A percentile compares a stretch with the other conserved stretches of the same genome.
These are phyloP conservation scores for Eumerus sabulonum DNA, from an alignment of 2,888 invertebrate genomes.

Conservation along the genomic window DNA sequence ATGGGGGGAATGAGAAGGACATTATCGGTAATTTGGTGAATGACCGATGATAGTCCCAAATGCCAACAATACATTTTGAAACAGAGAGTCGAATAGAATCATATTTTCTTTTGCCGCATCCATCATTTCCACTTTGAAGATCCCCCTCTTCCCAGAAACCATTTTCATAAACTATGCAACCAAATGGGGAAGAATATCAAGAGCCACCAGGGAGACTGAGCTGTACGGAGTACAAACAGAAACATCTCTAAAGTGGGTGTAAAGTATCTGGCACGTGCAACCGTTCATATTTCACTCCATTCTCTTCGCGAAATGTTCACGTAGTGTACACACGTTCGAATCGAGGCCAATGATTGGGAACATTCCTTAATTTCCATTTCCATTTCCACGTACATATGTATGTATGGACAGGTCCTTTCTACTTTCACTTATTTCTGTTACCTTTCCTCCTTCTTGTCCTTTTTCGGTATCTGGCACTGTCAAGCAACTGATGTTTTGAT, in stretches of 20 bases:
- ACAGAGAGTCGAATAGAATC: no score
- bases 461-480: conserved; percentile 22
- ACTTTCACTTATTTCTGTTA: conserved; percentile 30
- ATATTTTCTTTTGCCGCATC: conserved; percentile 34
- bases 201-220: not conserved
- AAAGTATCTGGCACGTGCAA: conserved; percentile 59
- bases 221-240: not conserved
- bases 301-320: not conserved
- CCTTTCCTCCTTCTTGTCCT: conserved; percentile 11
- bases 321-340: conserved; percentile 26
- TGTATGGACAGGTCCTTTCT: no score
- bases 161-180: no score
- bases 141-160: conserved; percentile 35
- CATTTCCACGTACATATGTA: no score
- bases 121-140: conserved; percentile 59
- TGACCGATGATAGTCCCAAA: no score
- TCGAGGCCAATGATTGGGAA: conserved; percentile 43
- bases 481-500: conserved; percentile 37
- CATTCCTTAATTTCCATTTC: conserved; percentile 35
- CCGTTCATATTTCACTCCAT: conserved; percentile 18
- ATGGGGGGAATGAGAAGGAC: no score
- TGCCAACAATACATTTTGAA: no score
- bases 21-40: no score
- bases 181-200: no score
- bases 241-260: conserved; percentile 50